Evolutionary conservation across 2,888 invertebrate species (phyloP).

Genomic region (Acrobeloides nanus): DNA sequence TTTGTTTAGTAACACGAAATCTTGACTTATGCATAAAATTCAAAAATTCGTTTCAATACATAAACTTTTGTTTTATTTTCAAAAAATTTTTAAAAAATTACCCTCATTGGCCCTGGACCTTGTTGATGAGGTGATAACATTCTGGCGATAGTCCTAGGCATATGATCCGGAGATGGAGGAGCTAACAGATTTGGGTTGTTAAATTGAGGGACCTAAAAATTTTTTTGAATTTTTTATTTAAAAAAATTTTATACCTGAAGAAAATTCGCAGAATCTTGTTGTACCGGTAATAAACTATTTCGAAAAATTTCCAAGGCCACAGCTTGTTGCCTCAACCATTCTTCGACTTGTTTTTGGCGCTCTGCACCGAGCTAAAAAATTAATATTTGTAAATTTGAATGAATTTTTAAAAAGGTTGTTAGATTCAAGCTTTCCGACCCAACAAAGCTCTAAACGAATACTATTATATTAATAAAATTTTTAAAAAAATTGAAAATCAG

Average conservation of each 20-base stretch:
- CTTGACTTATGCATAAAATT: too few species aligned
- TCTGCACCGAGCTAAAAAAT: slow-evolving; percentile 20
- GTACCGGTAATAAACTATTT: slow-evolving; percentile 21
- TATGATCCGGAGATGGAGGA: slow-evolving; percentile 54
- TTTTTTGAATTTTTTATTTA: too few species aligned
- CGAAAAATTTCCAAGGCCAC: slow-evolving; percentile 28
- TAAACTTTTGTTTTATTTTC: too few species aligned
- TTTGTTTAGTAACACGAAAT: too few species aligned
- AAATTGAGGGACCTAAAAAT: too few species aligned
- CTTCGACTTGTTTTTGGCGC: slow-evolving; percentile 31
- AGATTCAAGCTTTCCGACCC: not conserved
- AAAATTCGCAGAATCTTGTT: slow-evolving; percentile 27
- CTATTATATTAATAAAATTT: too few species aligned
- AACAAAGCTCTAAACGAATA: not conserved
- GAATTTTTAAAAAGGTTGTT: too few species aligned
- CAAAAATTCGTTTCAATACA: too few species aligned
- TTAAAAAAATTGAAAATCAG: too few species aligned
- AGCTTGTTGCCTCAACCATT: slow-evolving; percentile 32
- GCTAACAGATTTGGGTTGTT: too few species aligned
- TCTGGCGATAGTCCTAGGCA: slow-evolving; percentile 9
- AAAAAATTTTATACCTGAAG: slow-evolving; percentile 21
- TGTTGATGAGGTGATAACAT: slow-evolving; percentile 4
- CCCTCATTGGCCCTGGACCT: slow-evolving; percentile 11
- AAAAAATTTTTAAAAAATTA: too few species aligned
- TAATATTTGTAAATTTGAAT: too few species aligned